Percentiles rank a stretch among this genome's conserved stretches.
phyloP scores from a whole-genome alignment of 2,797 vertebrate genomes.

The Pantherophis vulpinus region DNA sequence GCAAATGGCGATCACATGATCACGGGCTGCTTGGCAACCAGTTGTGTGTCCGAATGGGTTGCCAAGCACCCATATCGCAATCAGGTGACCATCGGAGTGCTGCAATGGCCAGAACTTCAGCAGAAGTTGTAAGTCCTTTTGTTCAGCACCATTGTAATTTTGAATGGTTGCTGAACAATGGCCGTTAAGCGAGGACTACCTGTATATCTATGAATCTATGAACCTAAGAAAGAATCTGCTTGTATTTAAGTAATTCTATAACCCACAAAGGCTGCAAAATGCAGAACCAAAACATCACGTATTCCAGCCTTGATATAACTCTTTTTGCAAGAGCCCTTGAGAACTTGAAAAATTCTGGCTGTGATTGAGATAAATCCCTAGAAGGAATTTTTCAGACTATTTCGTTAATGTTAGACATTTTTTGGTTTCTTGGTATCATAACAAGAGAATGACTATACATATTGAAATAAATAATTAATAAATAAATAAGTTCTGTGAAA shows the following conservation, averaged over 20 bases:
- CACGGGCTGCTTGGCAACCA: background rate
- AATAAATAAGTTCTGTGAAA: background rate
- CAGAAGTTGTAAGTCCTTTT: background rate
- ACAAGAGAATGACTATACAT: background rate
- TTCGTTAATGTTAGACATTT: background rate
- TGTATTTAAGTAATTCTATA: background rate
- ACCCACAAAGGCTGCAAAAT: background rate
- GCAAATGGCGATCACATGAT: background rate
- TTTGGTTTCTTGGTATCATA: background rate
- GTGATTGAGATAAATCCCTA: background rate
- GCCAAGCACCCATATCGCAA: background rate
- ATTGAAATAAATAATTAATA: background rate
- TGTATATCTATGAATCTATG: too few relatives aligned
- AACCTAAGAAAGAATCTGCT: background rate
- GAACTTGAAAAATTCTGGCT: background rate
- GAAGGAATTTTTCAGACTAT: background rate
- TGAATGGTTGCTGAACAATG: background rate
- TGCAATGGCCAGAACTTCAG: background rate
- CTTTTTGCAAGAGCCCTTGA: background rate
- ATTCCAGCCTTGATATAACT: background rate
- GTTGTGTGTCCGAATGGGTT: too few relatives aligned
- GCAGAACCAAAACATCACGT: background rate
- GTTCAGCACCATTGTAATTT: background rate
- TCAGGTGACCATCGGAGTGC: background rate
- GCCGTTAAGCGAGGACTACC: background rate